Evolutionary conservation across 2,113 vertebrate species (phyloP).

Genomic region (Toxostoma redivivum): DNA sequence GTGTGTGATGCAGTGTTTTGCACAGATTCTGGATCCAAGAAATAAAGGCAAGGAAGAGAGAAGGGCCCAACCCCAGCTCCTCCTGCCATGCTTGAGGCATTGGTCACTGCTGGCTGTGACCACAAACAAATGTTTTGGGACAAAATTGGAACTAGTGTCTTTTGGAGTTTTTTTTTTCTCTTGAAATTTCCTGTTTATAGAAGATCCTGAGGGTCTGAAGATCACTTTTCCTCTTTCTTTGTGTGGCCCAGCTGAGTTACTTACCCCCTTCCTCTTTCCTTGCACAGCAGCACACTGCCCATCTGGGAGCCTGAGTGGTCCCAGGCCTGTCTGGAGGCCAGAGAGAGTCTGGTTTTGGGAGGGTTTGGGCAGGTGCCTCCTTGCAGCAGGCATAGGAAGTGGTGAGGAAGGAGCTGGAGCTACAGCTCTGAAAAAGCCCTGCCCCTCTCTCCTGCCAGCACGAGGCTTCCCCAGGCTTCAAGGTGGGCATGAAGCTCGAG

Average conservation of each 20-base stretch:
- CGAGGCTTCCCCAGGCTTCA: conserved; percentile 80
- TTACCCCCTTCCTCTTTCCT: background rate
- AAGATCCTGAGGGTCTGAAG: background rate
- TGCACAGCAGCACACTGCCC: background rate
- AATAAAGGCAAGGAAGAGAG: background rate
- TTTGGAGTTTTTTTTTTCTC: background rate
- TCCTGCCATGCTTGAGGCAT: background rate
- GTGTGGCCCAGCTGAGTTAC: background rate
- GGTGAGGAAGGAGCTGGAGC: background rate
- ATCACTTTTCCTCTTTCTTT: background rate
- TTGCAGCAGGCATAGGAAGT: background rate
- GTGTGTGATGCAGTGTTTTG: background rate
- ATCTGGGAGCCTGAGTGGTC: background rate
- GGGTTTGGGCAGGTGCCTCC: background rate
- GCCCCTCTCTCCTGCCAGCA: conserved; percentile 66
- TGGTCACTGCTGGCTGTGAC: background rate
- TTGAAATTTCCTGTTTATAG: background rate
- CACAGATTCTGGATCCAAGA: background rate
- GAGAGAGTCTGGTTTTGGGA: background rate
- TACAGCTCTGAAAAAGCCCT: background rate
- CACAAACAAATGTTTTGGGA: background rate
- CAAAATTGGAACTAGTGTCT: background rate
- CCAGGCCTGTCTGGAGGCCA: background rate
- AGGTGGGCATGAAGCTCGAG: conserved; percentile 95
- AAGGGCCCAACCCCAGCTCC: background rate